A percentile compares a stretch with the other conserved stretches of the same genome.
These are phyloP conservation scores for Habropoda laboriosa DNA, from an alignment of 1,140 invertebrate genomes.

Conservation along the genomic window DNA sequence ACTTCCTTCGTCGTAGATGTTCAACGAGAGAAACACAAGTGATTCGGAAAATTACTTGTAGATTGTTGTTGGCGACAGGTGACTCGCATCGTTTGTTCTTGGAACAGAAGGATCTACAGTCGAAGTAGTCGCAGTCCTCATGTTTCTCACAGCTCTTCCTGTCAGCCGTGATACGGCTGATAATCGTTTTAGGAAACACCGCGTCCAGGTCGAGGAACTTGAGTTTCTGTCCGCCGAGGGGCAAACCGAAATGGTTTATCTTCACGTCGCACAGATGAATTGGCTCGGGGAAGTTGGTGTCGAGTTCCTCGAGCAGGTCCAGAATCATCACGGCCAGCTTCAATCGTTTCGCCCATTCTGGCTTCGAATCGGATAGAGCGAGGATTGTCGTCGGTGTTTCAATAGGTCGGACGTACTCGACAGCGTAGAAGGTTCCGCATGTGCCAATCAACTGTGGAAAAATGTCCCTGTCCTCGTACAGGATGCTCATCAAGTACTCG, in stretches of 20 bases:
- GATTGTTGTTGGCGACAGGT: constrained; percentile 84
- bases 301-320: constrained; percentile 84
- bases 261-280: constrained; percentile 87
- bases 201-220: constrained; percentile 85
- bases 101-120: constrained; percentile 84
- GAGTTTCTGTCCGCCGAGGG: constrained; percentile 80
- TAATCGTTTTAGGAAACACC: constrained; percentile 81
- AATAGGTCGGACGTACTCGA: constrained; percentile 84
- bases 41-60: constrained; percentile 84
- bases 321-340: constrained; percentile 84
- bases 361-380: constrained; percentile 70
- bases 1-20: too few relatives aligned
- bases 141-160: constrained; percentile 81
- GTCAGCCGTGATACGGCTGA: constrained; percentile 78
- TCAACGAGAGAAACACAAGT: too few relatives aligned
- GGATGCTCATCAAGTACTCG: constrained; percentile 85
- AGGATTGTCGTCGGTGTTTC: constrained; percentile 72
- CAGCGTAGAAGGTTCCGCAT: constrained; percentile 85
- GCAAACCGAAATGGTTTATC: constrained; percentile 85
- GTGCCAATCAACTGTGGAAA: constrained; percentile 86
- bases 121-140: constrained; percentile 86
- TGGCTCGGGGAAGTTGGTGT: constrained; percentile 82
- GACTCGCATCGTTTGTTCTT: constrained; percentile 80
- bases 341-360: constrained; percentile 76
- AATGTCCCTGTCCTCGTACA: constrained; percentile 83